phyloP scores from a whole-genome alignment of 2,797 vertebrate genomes.

The Australoheros facetus region DNA sequence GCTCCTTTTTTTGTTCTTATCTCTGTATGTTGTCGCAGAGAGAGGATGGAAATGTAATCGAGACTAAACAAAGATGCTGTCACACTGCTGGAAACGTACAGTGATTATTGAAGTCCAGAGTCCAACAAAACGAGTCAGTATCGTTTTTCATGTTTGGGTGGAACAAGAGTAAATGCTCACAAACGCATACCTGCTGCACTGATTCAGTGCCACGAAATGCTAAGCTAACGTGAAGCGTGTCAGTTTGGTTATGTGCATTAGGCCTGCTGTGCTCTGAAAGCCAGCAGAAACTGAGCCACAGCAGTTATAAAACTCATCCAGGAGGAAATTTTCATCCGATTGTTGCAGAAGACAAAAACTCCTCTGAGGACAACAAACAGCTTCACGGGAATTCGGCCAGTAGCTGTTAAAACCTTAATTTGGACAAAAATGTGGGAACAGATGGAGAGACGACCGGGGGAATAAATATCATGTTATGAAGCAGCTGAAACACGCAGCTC shows the following conservation, averaged over 20 bases:
- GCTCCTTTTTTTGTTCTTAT: not conserved
- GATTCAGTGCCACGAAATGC: not conserved
- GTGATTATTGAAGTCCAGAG: not conserved
- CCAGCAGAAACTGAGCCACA: not conserved
- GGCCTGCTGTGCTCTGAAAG: not conserved
- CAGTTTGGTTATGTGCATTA: not conserved
- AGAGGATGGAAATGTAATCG: not conserved
- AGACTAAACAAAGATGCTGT: not conserved
- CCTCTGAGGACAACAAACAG: not conserved
- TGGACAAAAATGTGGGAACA: not conserved
- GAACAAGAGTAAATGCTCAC: not conserved
- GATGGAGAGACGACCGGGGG: not conserved
- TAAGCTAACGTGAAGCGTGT: not conserved
- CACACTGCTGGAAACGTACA: not conserved
- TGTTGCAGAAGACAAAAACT: not conserved
- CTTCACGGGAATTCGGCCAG: not conserved
- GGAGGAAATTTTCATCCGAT: not conserved
- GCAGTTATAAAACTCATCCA: not conserved
- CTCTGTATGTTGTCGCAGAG: not conserved
- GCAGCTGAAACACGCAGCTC: not conserved
- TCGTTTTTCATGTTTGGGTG: not conserved
- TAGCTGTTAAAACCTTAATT: not conserved
- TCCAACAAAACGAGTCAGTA: not conserved
- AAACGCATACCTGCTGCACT: not conserved
- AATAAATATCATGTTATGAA: not conserved